Evolutionary conservation across 1,140 invertebrate genomes (phyloP).

Genomic region (Drosophila erecta): DNA sequence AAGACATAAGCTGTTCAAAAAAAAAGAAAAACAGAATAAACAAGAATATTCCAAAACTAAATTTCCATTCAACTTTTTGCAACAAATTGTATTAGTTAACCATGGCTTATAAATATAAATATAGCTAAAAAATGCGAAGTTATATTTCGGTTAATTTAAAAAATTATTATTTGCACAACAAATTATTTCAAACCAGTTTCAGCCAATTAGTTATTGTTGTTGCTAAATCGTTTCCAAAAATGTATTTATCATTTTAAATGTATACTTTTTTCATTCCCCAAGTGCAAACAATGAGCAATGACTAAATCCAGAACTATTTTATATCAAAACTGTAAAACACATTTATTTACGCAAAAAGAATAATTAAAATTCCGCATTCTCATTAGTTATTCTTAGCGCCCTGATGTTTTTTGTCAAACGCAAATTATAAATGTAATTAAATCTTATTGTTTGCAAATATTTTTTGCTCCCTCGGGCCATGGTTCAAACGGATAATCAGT

Average conservation of each 20-base stretch:
- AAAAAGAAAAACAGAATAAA: no score
- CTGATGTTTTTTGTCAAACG: constrained; percentile 1
- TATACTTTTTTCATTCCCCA: no score
- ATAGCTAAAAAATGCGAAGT: no score
- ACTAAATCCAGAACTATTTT: neutral
- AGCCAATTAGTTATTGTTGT: neutral
- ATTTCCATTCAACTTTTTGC: no score
- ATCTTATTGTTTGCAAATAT: constrained; percentile 30
- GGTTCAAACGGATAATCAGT: constrained; percentile 11
- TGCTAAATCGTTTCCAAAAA: neutral
- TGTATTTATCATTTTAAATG: no score
- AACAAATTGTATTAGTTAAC: no score
- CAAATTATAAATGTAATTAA: constrained; percentile 35
- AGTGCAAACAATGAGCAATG: neutral
- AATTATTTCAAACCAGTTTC: neutral
- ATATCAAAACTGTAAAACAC: neutral
- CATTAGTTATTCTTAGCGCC: constrained; percentile 13
- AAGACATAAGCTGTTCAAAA: neutral
- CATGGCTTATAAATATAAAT: no score
- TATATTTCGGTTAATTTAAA: no score
- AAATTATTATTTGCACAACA: neutral
- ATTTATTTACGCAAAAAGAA: constrained; percentile 15
- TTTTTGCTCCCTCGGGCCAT: constrained; percentile 8
- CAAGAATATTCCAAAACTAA: no score
- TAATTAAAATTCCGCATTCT: constrained; percentile 24